Percentiles rank a stretch among this genome's conserved stretches.
phyloP scores from a whole-genome alignment of 2,888 invertebrate genomes.

The Lochmaea crataegi region DNA sequence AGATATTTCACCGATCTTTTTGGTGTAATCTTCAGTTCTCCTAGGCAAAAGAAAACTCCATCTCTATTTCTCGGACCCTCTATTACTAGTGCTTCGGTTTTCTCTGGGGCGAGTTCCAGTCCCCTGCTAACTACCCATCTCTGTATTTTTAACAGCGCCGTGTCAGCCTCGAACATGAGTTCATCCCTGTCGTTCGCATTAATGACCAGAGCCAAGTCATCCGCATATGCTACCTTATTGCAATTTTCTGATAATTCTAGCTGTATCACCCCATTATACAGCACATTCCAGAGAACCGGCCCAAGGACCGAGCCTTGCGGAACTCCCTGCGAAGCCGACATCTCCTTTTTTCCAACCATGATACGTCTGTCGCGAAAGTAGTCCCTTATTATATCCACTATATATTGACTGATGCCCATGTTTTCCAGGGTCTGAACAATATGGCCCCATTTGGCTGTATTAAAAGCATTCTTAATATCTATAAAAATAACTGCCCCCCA shows the following conservation, averaged over 20 bases:
- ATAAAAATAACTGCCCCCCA: too few relatives aligned
- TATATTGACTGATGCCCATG: too few relatives aligned
- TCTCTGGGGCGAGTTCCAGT: conserved; percentile 19
- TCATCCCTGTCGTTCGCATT: not conserved
- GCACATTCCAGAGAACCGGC: not conserved
- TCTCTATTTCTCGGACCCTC: not conserved
- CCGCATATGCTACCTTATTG: conserved; percentile 34
- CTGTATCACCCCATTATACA: conserved; percentile 19
- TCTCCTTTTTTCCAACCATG: too few relatives aligned
- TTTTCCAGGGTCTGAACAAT: too few relatives aligned
- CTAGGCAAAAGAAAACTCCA: too few relatives aligned
- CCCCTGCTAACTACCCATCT: conserved; percentile 28
- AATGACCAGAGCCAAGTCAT: conserved; percentile 33
- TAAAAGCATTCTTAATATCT: too few relatives aligned
- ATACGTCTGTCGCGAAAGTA: not conserved
- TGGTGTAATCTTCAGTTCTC: too few relatives aligned
- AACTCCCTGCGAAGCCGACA: not conserved
- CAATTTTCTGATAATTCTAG: conserved; percentile 9
- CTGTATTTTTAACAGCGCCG: not conserved
- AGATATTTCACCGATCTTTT: too few relatives aligned
- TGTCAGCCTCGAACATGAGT: not conserved
- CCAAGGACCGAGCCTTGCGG: not conserved
- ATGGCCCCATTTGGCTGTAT: too few relatives aligned
- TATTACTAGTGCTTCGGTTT: conserved; percentile 18
- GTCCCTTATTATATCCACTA: too few relatives aligned